Base-by-base conservation (phyloP, 2,888 invertebrate species). In the Lysandra coridon region DNA sequence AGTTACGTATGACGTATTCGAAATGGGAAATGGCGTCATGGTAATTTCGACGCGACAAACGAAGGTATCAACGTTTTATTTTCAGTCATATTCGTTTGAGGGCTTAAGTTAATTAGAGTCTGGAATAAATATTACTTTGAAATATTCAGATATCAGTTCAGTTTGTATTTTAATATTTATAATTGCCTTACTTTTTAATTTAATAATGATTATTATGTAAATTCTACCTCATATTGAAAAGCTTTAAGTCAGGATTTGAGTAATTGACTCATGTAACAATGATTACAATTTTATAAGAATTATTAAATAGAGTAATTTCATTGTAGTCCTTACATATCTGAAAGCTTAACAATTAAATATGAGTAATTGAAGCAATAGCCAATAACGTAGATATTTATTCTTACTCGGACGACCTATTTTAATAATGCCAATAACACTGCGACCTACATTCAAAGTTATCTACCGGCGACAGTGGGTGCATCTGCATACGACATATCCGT, bases 401-500 rank as follows among this genome's bases (percentile, higher is more conserved):
- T 75, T 75, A 49, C 76, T 33, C 76, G 76, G 57, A 12, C 76
- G 76, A 76, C 57, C 76, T 53, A 76, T 53, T 76, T 76, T 76
- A 76, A 57, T 33, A 57, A 53, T 53, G 57, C 33, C 76, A 53
- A 76, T 76, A 76, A 33, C 76, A 57, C 6, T 57, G 76, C 53
- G 76, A 76, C 76, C 76, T 76, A 53, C 23, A 76, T 76, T 53
- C 57, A 33, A 69, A 17, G 49, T 7, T 76, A 49, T 49, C 53
- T 49, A 53, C 76, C 6, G 17, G 53, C 76, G 76, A 57, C 76
- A 76, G 76, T 14, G 53, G 76, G 33, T 76, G 76, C 53, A 76
- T 76, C 57, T 76, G 76, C 57, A 76, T 76, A 53, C 76, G 76
- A 76, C 76, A 76, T 53, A 76, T 76, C 57, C 49, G 76, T 76